Evolutionary conservation across 2,888 invertebrate species (phyloP).

Genomic region (Heteropelma amictum): DNA sequence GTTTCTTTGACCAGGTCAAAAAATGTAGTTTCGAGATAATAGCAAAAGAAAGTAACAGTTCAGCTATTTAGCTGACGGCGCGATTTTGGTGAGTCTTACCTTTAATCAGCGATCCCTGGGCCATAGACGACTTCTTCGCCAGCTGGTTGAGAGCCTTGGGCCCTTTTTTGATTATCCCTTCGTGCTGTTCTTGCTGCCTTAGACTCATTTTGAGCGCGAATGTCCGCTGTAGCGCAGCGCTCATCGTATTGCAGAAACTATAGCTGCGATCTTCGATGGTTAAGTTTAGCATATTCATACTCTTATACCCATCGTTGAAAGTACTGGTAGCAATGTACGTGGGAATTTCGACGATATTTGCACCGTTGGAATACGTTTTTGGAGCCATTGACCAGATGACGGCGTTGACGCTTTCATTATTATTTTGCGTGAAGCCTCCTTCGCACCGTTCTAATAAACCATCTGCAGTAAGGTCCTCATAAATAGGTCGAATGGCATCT

Average conservation of each 20-base stretch:
- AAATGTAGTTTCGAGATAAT: neutral
- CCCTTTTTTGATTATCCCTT: neutral
- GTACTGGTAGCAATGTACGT: constrained; percentile 19
- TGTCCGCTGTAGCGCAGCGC: constrained; percentile 10
- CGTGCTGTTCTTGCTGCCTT: constrained; percentile 9
- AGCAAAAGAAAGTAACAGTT: too few species aligned
- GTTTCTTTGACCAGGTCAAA: neutral
- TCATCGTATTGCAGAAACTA: constrained; percentile 1
- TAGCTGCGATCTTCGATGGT: too few species aligned
- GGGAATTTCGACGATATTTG: constrained; percentile 31
- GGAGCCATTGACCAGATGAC: too few species aligned
- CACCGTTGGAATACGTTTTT: constrained; percentile 16
- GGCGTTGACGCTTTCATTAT: too few species aligned
- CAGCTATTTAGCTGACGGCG: too few species aligned
- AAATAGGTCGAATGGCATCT: constrained; percentile 46
- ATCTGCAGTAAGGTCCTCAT: too few species aligned
- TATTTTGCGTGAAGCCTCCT: too few species aligned
- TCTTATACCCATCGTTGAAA: constrained; percentile 39
- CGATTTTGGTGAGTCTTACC: too few species aligned
- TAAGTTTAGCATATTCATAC: too few species aligned
- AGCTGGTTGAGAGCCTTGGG: too few species aligned
- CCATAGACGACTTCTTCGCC: constrained; percentile 8
- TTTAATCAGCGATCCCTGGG: neutral
- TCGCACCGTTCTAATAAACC: too few species aligned
- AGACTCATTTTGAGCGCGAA: neutral